A percentile compares a stretch with the other conserved stretches of the same genome.
These are phyloP conservation scores for Miniopterus natalensis DNA, from an alignment of 2,113 vertebrate genomes.

Conservation along the genomic window DNA sequence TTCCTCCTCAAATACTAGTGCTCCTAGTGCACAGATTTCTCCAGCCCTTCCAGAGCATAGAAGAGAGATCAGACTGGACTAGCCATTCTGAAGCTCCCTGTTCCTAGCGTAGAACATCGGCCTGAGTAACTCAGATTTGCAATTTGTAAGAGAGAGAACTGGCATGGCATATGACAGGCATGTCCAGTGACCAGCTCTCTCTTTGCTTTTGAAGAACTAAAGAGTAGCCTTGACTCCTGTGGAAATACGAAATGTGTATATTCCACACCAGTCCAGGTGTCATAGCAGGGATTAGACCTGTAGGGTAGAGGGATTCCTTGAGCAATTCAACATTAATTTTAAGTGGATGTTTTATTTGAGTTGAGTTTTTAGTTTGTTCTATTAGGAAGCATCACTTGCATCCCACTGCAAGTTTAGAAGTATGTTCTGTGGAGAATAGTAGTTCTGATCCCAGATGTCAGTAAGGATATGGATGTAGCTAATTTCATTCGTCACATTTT, in stretches of 20 bases:
- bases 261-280: neutral
- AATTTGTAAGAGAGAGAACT: neutral
- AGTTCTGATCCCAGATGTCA: neutral
- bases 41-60: rapidly evolving
- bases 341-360: neutral
- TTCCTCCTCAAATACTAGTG: neutral
- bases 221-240: too few relatives aligned
- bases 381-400: neutral
- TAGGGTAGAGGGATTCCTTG: neutral
- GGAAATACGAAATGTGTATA: neutral
- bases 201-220: neutral
- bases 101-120: rapidly evolving
- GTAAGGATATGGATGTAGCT: too few relatives aligned
- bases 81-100: rapidly evolving
- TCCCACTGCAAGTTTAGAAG: neutral
- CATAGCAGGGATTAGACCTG: neutral
- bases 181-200: neutral
- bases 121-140: neutral
- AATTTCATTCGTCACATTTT: neutral
- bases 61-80: neutral
- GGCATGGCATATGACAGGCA: rapidly evolving
- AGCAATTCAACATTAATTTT: neutral
- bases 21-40: neutral
- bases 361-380: neutral
- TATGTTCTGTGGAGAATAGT: neutral